Percentiles rank a stretch among this genome's conserved stretches.
phyloP scores from a whole-genome alignment of 2,888 invertebrate genomes.

The Pseudococcus longispinus region DNA sequence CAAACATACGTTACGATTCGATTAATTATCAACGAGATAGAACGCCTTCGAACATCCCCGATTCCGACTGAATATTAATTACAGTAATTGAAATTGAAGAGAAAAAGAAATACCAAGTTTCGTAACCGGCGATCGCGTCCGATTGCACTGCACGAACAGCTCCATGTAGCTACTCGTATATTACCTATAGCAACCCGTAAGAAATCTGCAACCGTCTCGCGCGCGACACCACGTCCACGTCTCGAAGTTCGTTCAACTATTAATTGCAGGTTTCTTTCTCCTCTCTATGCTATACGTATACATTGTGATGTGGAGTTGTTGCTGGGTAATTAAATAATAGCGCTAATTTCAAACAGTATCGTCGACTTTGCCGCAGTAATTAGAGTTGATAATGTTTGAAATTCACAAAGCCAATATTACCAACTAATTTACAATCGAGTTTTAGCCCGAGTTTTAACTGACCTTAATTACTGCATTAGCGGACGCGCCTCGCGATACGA shows the following conservation, averaged over 20 bases:
- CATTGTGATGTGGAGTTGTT: conserved; percentile 3
- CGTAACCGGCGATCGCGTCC: neutral
- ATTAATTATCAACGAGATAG: neutral
- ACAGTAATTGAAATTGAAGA: conserved; percentile 6
- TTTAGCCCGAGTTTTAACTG: neutral
- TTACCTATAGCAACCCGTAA: neutral
- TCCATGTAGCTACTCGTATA: neutral
- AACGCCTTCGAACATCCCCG: neutral
- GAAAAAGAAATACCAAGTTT: neutral
- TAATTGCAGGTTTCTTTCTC: neutral
- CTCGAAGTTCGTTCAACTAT: conserved; percentile 28
- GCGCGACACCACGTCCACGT: neutral
- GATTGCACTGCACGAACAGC: neutral
- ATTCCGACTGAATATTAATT: conserved; percentile 19
- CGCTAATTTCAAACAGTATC: neutral
- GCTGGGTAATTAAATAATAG: neutral
- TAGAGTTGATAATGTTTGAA: conserved; percentile 21
- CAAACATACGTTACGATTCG: neutral
- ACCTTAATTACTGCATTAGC: conserved; percentile 17
- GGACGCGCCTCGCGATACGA: neutral
- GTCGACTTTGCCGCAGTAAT: conserved; percentile 16
- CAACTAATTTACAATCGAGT: conserved; percentile 22
- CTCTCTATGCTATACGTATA: neutral
- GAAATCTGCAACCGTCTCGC: conserved; percentile 1
- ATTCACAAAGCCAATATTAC: conserved; percentile 20